Evolutionary conservation across 2,888 invertebrate species (phyloP), one percentile per base, ranked within the genome.

Genomic region (Limnephilus lunatus): DNA sequence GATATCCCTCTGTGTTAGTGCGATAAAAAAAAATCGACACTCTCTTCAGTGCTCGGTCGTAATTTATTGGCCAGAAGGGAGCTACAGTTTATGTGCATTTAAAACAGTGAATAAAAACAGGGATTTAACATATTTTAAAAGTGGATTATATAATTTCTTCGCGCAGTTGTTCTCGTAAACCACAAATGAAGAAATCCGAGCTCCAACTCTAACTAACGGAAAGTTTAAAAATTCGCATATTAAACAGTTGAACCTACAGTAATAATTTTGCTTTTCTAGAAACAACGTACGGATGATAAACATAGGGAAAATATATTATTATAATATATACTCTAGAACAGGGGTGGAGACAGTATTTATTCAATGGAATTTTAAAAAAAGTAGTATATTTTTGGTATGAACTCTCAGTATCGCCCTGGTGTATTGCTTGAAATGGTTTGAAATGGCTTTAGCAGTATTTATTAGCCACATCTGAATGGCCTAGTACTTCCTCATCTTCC

Each of bases 161-260:
- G 83, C 35, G 25, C 4, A 19, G 35, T 35, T 83, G 83, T 83
- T 32, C 83, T 15, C 31, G 32, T 83, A 48, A 87, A 53, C 87
- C 15, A 87, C 87, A 87, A 87, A 87, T 87, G 87, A 53, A 87
- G 87, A 87, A 87, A 87, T 87, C 87, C 87, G 25, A 87, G 87
- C 7, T 44, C 11, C 19, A 83, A 83, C 15, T 87, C 31, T 68
- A 19, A 53, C 31, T 68, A 19, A 53, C 31, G 87, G 53, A n/a
- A 53, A n/a, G 87, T 31, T 87, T 53, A 48, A 87, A 86, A 87
- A 68, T 87, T 87, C 87, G 48, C 48, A 48, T 53, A 87, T 25
- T 83, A 35, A 87, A 53, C 32, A 68, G 87, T 9, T 31, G 14
- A 86, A 19, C 53, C 31, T 14, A 83, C 87, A 11, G 31, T 30